Evolutionary conservation across 2,797 vertebrate species (phyloP), one percentile per base, ranked within the genome.

Genomic region (Pygocentrus nattereri): DNA sequence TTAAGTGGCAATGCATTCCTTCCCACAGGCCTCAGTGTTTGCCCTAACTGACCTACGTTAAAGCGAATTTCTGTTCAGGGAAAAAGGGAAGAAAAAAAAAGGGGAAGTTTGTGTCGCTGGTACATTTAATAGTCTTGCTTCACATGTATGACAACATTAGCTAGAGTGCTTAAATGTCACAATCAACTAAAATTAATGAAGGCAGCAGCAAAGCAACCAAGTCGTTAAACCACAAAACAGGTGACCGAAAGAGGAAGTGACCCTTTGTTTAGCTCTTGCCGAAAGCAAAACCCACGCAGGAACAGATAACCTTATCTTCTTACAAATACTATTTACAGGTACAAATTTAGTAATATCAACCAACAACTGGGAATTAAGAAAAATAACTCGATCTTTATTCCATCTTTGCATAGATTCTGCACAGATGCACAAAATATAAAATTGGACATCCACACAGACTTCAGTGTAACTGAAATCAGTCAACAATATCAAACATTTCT

Each of bases 181-280:
- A 73, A 38, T 74, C 30, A n/a, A 49, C 16, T 21, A 65, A n/a
- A 74, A 72, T 50, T 58, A 16, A 65, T 50, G 5, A 11, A 23
- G 31, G 18, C 12, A 69, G 72, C 16, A 27, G 7, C 8, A 15
- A 52, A 3, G 19, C 52, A 52, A 12, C 44, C 38, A 49, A 49
- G 27, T 44, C 18, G 76, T 64, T 82, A 69, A 19, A 72, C 67
- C 62, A 18, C 62, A 74, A 49, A 76, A 74, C 75, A 78, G 54
- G 61, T 67, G 52, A 65, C 79, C 61, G 59, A 81, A 49, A 80
- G 69, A 71, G 34, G 56, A 82, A 76, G 64, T 38, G 27, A 59
- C n/a, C n/a, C 72, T 41, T 19, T 52, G 16, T 76, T 59, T 23
- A 49, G 27, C 77, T 44, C 58, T 72, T 58, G 54, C 13, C n/a